These are phyloP conservation scores for Telmatherina bonti DNA, from an alignment of 2,797 vertebrate species.

Conservation along the genomic window DNA sequence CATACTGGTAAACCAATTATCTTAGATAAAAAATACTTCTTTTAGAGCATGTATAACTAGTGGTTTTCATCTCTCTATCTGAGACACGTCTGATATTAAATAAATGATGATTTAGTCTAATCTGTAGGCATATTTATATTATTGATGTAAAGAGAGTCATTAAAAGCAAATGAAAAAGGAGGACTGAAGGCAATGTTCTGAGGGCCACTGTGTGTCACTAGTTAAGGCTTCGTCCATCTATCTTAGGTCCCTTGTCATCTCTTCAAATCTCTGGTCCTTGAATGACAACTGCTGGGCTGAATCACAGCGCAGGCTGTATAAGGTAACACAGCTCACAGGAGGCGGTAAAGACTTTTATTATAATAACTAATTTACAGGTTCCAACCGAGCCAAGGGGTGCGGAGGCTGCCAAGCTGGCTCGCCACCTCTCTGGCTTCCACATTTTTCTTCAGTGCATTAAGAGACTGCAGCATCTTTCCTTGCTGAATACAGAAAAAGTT, in stretches of 20 bases:
- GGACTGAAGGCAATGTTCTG: slow-evolving; percentile 9
- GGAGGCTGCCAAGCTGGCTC: slow-evolving; percentile 66
- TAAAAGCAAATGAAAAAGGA: slow-evolving; percentile 31
- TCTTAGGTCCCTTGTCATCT: slow-evolving; percentile 30
- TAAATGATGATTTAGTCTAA: slow-evolving; percentile 20
- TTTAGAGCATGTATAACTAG: slow-evolving; percentile 20
- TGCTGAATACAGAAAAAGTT: slow-evolving; percentile 66
- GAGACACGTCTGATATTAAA: neutral
- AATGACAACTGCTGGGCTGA: slow-evolving; percentile 49
- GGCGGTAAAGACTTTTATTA: slow-evolving; percentile 77
- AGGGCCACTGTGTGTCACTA: slow-evolving; percentile 4
- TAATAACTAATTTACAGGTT: slow-evolving; percentile 78
- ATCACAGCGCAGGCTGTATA: slow-evolving; percentile 58
- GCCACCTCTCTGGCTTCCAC: slow-evolving; percentile 47
- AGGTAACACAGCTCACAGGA: slow-evolving; percentile 67
- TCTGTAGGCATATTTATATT: slow-evolving; percentile 23
- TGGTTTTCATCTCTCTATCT: slow-evolving; percentile 4
- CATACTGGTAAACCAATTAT: neutral
- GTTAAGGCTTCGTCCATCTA: slow-evolving; percentile 38
- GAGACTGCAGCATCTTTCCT: slow-evolving; percentile 59
- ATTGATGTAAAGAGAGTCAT: slow-evolving; percentile 26
- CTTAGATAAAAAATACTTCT: neutral
- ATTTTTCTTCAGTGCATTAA: slow-evolving; percentile 64
- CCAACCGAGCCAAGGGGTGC: slow-evolving; percentile 61
- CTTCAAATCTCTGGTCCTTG: slow-evolving; percentile 13